Evolutionary conservation across 2,888 invertebrate genomes (phyloP), one percentile per base, ranked within the genome.

Genomic region (Laspeyria flexula): DNA sequence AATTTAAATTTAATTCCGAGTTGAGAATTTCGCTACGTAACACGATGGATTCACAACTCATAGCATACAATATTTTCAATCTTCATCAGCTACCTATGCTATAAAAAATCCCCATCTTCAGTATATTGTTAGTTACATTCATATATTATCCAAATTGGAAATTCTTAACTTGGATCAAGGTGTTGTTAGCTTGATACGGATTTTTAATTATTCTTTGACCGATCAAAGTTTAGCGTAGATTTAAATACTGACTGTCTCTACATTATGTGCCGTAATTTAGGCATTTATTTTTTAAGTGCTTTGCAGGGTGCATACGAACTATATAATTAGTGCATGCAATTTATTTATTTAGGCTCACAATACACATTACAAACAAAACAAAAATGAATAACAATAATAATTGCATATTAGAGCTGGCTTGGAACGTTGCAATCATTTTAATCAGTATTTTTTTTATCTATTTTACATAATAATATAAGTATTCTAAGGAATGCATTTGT

Each of bases 271-370:
- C 50, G 59, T 49, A 47, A 48, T 35, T 47, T 52, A 35, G 41
- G 53, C 59, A 65, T 65, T 76, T 76, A 69, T 76, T 76, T 76
- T 77, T 75, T 68, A 71, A 60, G 52, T 60, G 49, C 62, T 73
- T 71, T 66, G 63, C 0, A 0, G 1, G 35, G 1, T 35, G 18
- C 18, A 6, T 18, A 5, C 35, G 18, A 18, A 35, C 10, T 18
- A 16, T 9, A 9, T 29, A 12, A 6, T 30, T 4, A 6, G 11
- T 11, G 11, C 7, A 12, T 4, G 3, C 7, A 18, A 6, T 3
- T 3, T 25, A 3, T 6, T 25, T 25, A n/a, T n/a, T n/a, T n/a
- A n/a, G n/a, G n/a, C n/a, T n/a, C n/a, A n/a, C n/a, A n/a, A n/a
- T n/a, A n/a, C n/a, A n/a, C n/a, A n/a, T n/a, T n/a, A n/a, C n/a